These are phyloP conservation scores for Dascillus cervinus DNA, from an alignment of 2,888 invertebrate genomes.

Conservation along the genomic window DNA sequence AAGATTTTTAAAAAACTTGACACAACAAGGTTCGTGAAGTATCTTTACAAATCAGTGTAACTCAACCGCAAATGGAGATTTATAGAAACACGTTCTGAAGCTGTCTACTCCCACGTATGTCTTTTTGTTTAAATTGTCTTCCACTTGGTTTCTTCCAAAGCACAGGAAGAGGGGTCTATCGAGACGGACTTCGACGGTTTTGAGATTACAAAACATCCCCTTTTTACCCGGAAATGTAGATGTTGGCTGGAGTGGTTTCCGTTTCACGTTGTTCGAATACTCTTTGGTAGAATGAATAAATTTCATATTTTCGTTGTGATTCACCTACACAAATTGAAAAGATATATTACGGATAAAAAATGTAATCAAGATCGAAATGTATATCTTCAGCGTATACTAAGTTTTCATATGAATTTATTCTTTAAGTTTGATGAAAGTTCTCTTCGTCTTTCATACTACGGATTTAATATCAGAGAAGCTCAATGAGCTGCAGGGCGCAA, in stretches of 20 bases:
- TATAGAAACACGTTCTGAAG: too few relatives aligned
- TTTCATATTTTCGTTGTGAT: too few relatives aligned
- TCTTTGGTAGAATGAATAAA: too few relatives aligned
- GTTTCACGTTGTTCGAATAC: neutral
- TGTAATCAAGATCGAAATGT: neutral
- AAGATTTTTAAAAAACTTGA: too few relatives aligned
- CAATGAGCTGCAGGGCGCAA: constrained; percentile 25
- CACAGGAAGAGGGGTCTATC: constrained; percentile 10
- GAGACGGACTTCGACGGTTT: constrained; percentile 14
- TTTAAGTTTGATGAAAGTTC: constrained; percentile 23
- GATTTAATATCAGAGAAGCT: constrained; percentile 30
- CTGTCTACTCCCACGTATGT: constrained; percentile 13
- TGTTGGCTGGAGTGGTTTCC: constrained; percentile 9
- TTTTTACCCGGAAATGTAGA: constrained; percentile 10
- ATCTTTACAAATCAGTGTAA: too few relatives aligned
- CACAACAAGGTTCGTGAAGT: too few relatives aligned
- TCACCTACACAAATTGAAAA: too few relatives aligned
- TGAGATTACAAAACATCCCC: constrained; percentile 13
- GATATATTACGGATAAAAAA: neutral
- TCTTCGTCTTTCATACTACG: constrained; percentile 25
- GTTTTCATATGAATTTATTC: constrained; percentile 16
- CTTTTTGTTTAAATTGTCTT: constrained; percentile 12
- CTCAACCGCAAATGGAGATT: too few relatives aligned
- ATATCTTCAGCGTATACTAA: neutral
- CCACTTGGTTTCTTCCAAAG: constrained; percentile 14